Evolutionary conservation across 2,113 vertebrate species (phyloP), one percentile per base, ranked within the genome.

Genomic region (Callionymus lyra): DNA sequence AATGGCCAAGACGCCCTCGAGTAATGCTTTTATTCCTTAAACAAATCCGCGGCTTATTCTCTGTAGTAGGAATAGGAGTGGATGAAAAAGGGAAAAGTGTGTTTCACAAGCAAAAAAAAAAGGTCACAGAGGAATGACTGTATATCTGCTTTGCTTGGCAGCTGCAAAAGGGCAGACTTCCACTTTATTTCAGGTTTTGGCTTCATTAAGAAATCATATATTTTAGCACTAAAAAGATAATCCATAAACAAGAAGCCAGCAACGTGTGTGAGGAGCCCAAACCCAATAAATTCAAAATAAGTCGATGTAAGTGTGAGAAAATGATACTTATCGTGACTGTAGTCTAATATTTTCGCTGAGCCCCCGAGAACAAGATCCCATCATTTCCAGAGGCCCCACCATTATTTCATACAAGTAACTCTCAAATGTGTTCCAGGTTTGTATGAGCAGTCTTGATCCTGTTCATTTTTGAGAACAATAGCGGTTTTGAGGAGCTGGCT

Each of bases 351-450:
- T 27, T 59, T 62, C n/a, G 59, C 58, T 59, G 52, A 76, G 50
- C 62, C 50, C 21, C 35, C 41, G 47, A 47, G 56, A 69, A 76
- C 54, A 59, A 45, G 36, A 63, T 67, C 50, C 62, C 53, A 41
- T 68, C 50, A 40, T 70, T 71, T 70, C 65, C 39, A 66, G 53
- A 71, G 44, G 39, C 50, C 55, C 42, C 33, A 27, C 21, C 41
- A 60, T 68, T 68, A 74, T 68, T 73, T 57, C 46, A 60, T 51
- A 70, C 72, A 72, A 77, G 55, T 54, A 53, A 37, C 31, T 38
- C 17, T 27, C 16, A 6, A 6, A 43, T 38, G 11, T 42, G n/a
- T 53, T 71, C 63, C 68, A 58, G 56, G 56, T 59, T 69, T 53
- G 58, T 59, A 68, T 69, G 51, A 67, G 51, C 40, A 50, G 41